A percentile compares a stretch with the other conserved stretches of the same genome.
phyloP scores from a whole-genome alignment of 2,113 vertebrate species.

The Camarhynchus parvulus region DNA sequence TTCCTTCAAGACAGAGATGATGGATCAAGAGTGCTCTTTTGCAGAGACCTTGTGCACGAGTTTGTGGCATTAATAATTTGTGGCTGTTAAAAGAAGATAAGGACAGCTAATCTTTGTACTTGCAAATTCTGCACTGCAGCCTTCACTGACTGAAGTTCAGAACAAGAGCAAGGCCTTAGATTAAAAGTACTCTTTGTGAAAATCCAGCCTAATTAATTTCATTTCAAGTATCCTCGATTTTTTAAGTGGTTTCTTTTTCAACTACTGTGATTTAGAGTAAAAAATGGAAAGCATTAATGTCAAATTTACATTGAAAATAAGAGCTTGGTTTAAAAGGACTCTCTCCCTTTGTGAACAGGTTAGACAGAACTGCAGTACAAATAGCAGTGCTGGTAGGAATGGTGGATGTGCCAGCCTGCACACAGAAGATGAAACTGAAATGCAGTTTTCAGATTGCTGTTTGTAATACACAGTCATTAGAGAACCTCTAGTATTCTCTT shows the following conservation, averaged over 20 bases:
- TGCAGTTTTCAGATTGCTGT: neutral
- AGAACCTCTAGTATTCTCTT: neutral
- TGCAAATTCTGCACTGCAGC: neutral
- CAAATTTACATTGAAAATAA: neutral
- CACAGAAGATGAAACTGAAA: neutral
- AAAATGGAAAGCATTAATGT: neutral
- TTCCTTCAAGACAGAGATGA: neutral
- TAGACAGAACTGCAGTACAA: neutral
- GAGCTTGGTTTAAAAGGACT: neutral
- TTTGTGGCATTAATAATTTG: neutral
- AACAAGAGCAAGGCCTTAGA: neutral
- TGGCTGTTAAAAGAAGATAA: slow-evolving; percentile 17
- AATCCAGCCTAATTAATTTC: neutral
- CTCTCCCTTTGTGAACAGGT: neutral
- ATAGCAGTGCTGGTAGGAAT: neutral
- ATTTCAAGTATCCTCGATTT: neutral
- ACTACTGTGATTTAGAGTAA: neutral
- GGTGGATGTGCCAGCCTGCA: neutral
- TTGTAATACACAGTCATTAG: neutral
- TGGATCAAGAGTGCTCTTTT: neutral
- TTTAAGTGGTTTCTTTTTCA: neutral
- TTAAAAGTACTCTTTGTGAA: neutral
- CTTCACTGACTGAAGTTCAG: neutral
- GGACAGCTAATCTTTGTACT: neutral
- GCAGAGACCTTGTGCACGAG: neutral